Base-by-base conservation (phyloP, 2,113 vertebrate species). In the Tiliqua scincoides region DNA sequence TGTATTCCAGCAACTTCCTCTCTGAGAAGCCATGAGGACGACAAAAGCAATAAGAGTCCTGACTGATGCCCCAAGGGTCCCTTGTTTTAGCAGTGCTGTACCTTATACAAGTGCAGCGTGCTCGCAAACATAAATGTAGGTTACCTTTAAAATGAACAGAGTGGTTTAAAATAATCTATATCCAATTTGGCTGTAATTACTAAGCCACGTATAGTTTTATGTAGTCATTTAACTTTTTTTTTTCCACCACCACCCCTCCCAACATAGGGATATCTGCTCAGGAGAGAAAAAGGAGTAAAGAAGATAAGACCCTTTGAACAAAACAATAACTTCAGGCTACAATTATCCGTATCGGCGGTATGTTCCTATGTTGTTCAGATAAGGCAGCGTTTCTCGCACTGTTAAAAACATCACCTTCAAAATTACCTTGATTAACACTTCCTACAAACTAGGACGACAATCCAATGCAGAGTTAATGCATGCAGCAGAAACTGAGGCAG, bases 251-350 rank as follows among this genome's bases (percentile, higher is more conserved):
- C 43, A 4, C 43, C 43, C 43, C 43, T 8, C 43, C 43, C 21
- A 72, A 40, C 70, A 72, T 6, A 18, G 35, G 62, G 77, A 72
- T 83, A 57, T 5, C 52, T 32, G 61, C 48, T 73, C 80, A 84
- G 73, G 75, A 68, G 5, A 71, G 11, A 30, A 68, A 25, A 54
- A 30, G 30, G 6, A 30, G 32, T 20, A 2, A 17, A 1, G 2
- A 0, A 72, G 80, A 85, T 62, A 81, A 40, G 25, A 20, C 48
- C 0, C 1, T 88, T 87, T 85, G 78, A 83, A 73, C 71, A 18
- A 89, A 93, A 11, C 14, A 52, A 17, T 68, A 79, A 25, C 52
- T 92, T 82, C 30, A 2, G 67, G 30, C 48, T 91, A 62, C 37
- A 81, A 2, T 83, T 89, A 12, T 57, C 68, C 85, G 0, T n/a